phyloP scores from a whole-genome alignment of 2,888 invertebrate species.

The Hirtodrosophila cameraria region DNA sequence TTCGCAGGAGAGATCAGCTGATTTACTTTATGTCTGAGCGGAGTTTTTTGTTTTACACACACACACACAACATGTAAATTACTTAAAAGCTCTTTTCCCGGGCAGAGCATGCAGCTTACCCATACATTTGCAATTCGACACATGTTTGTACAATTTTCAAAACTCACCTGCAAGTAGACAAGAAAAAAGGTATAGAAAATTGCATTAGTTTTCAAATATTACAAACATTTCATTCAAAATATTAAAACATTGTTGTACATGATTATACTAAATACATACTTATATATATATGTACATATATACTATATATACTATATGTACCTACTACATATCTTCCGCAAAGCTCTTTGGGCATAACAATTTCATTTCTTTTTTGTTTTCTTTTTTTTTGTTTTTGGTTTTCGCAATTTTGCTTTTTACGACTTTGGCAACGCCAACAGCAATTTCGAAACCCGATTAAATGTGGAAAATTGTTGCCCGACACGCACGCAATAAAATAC shows the following conservation, averaged over 20 bases:
- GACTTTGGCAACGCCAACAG: constrained; percentile 63
- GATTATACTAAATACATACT: not conserved
- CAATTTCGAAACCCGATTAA: constrained; percentile 62
- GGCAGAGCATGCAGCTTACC: constrained; percentile 39
- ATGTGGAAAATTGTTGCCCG: constrained; percentile 59
- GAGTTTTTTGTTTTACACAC: constrained; percentile 5
- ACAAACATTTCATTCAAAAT: constrained; percentile 12
- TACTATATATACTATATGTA: too few relatives aligned
- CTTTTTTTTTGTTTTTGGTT: constrained; percentile 10
- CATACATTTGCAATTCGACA: constrained; percentile 12
- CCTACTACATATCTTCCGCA: constrained; percentile 25
- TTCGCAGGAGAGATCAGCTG: constrained; percentile 38
- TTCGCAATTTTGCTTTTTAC: constrained; percentile 52
- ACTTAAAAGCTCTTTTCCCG: constrained; percentile 44
- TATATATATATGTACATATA: not conserved
- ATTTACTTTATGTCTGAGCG: constrained; percentile 21
- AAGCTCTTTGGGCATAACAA: constrained; percentile 28
- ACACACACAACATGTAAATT: constrained; percentile 2
- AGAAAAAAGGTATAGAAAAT: constrained; percentile 6
- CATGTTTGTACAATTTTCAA: not conserved
- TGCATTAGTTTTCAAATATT: constrained; percentile 19
- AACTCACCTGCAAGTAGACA: constrained; percentile 64
- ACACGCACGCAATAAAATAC: constrained; percentile 66
- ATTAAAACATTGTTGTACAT: constrained; percentile 4
- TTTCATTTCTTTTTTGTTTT: constrained; percentile 17